phyloP scores from a whole-genome alignment of 2,797 vertebrate species.

The Lacerta viridis region DNA sequence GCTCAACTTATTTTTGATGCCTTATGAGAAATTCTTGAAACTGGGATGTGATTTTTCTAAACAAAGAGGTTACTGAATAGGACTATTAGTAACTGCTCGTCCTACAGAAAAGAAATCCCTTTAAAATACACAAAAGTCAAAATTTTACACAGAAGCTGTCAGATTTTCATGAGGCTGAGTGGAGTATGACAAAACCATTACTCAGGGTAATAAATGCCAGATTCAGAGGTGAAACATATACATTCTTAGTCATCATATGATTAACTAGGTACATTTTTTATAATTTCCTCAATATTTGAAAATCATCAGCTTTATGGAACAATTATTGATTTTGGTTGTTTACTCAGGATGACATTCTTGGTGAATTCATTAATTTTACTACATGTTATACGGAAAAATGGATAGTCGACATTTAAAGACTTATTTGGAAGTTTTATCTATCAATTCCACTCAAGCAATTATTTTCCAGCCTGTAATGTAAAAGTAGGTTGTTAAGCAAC shows the following conservation, averaged over 20 bases:
- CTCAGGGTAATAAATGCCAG: constrained; percentile 21
- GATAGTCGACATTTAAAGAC: neutral
- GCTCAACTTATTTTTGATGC: no score
- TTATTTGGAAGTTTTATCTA: constrained; percentile 2
- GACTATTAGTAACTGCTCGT: neutral
- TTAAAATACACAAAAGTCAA: constrained; percentile 9
- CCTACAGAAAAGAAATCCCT: constrained; percentile 1
- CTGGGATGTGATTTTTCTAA: no score
- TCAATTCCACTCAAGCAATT: neutral
- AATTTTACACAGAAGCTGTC: neutral
- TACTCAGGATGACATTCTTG: constrained; percentile 46
- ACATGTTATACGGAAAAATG: neutral
- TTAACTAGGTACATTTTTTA: constrained; percentile 54
- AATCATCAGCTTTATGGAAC: constrained; percentile 52
- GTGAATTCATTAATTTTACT: constrained; percentile 55
- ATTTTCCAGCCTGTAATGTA: neutral
- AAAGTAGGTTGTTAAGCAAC: neutral
- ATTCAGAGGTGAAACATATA: constrained; percentile 14
- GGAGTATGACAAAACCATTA: constrained; percentile 23
- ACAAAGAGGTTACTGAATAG: no score
- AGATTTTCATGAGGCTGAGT: neutral
- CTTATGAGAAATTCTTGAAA: no score
- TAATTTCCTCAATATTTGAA: constrained; percentile 39
- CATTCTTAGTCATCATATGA: constrained; percentile 49
- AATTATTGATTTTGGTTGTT: constrained; percentile 65